Evolutionary conservation across 2,888 invertebrate species (phyloP).

Genomic region (Alsophila aescularia): DNA sequence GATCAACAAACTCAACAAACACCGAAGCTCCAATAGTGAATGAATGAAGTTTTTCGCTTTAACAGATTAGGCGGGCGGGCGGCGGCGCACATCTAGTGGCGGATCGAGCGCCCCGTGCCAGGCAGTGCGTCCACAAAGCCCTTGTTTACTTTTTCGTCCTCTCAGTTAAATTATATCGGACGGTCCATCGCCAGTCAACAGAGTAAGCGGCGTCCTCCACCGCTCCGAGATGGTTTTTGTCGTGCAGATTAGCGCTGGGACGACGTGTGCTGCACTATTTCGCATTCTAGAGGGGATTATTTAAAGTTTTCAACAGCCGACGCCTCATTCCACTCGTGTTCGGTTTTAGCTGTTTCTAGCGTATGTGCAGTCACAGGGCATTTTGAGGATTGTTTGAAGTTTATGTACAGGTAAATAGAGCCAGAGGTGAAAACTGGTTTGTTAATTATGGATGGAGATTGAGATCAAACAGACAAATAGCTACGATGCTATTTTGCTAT

Average conservation of each 20-base stretch:
- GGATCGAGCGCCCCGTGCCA: constrained; percentile 46
- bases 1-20: constrained; percentile 23
- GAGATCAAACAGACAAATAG: constrained; percentile 14
- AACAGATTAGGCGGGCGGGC: constrained; percentile 54
- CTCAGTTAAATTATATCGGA: constrained; percentile 67
- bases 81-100: constrained; percentile 38
- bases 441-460: neutral
- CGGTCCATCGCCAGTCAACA: constrained; percentile 67
- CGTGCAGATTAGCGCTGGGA: constrained; percentile 61
- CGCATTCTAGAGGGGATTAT: constrained; percentile 63
- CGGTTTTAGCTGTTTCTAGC: constrained; percentile 27
- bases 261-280: constrained; percentile 60
- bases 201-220: constrained; percentile 56
- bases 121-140: constrained; percentile 53
- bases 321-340: constrained; percentile 37
- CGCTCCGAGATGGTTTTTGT: constrained; percentile 62
- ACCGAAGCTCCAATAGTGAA: constrained; percentile 46
- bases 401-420: neutral
- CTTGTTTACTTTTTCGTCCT: constrained; percentile 65
- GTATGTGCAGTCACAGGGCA: constrained; percentile 8
- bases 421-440: neutral
- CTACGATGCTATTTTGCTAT: constrained; percentile 37
- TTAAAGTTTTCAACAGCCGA: constrained; percentile 53
- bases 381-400: neutral
- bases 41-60: constrained; percentile 56